These are phyloP conservation scores for Lissocephala sabroskyi DNA, from an alignment of 2,888 invertebrate species.

Conservation along the genomic window DNA sequence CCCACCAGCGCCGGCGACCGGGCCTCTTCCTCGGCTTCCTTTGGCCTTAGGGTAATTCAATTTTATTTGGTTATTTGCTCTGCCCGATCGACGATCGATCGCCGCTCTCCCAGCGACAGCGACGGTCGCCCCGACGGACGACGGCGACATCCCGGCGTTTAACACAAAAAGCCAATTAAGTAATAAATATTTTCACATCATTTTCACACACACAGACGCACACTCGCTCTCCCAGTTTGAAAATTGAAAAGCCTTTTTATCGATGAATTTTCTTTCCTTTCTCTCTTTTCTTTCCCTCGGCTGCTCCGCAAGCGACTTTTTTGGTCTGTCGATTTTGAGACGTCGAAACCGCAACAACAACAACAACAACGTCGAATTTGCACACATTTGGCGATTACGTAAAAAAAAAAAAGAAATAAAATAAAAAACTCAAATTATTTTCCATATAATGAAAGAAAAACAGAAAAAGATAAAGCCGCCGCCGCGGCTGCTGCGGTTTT, in stretches of 20 bases:
- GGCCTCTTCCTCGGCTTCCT: no score
- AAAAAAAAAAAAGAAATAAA: constrained; percentile 1
- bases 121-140: no score
- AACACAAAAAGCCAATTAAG: constrained; percentile 9
- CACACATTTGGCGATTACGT: constrained; percentile 9
- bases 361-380: constrained; percentile 2
- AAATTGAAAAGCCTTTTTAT: background rate
- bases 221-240: no score
- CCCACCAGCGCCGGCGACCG: no score
- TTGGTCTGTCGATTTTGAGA: background rate
- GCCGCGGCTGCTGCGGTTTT: no score
- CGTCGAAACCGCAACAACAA: background rate
- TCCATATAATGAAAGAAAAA: background rate
- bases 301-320: background rate
- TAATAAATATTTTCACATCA: constrained; percentile 9
- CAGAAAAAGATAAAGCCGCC: no score
- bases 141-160: background rate
- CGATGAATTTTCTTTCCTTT: background rate
- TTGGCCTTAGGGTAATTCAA: constrained; percentile 1
- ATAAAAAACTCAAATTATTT: no score
- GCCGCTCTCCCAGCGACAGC: no score
- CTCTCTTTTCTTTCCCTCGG: background rate
- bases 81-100: background rate
- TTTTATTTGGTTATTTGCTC: constrained; percentile 4
- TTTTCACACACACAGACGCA: constrained; percentile 1